These are phyloP conservation scores for Nomada hirtipes DNA, from an alignment of 2,888 invertebrate genomes.

Conservation along the genomic window DNA sequence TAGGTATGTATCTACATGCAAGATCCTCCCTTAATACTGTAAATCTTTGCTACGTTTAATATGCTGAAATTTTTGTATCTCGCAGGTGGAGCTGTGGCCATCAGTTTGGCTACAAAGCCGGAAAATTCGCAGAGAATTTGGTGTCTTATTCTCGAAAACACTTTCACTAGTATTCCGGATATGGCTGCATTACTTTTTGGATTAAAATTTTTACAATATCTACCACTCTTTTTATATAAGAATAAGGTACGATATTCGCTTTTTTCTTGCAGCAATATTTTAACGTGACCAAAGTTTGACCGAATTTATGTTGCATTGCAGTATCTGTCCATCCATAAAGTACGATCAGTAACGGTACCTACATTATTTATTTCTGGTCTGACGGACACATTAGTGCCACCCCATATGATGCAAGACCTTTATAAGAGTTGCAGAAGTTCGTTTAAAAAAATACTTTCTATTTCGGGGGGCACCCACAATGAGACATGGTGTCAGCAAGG, in stretches of 20 bases:
- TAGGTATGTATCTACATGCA: conserved; percentile 86
- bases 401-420: conserved; percentile 94
- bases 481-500: conserved; percentile 97
- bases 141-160: conserved; percentile 96
- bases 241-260: conserved; percentile 90
- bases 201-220: conserved; percentile 89
- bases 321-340: conserved; percentile 91
- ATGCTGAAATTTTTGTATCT: neutral
- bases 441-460: conserved; percentile 91
- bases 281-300: neutral
- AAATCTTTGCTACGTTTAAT: neutral
- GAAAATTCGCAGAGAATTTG: conserved; percentile 92
- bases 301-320: conserved; percentile 82
- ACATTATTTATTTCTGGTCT: conserved; percentile 95
- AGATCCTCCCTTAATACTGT: neutral
- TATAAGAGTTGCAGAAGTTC: conserved; percentile 90
- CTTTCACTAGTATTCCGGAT: conserved; percentile 97
- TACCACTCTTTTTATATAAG: conserved; percentile 94
- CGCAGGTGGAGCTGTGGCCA: conserved; percentile 95
- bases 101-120: conserved; percentile 92
- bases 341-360: conserved; percentile 90
- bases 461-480: conserved; percentile 95
- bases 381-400: conserved; percentile 94
- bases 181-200: conserved; percentile 94
- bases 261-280: conserved; percentile 16